phyloP scores from a whole-genome alignment of 2,888 invertebrate species.

The Teleogryllus oceanicus region DNA sequence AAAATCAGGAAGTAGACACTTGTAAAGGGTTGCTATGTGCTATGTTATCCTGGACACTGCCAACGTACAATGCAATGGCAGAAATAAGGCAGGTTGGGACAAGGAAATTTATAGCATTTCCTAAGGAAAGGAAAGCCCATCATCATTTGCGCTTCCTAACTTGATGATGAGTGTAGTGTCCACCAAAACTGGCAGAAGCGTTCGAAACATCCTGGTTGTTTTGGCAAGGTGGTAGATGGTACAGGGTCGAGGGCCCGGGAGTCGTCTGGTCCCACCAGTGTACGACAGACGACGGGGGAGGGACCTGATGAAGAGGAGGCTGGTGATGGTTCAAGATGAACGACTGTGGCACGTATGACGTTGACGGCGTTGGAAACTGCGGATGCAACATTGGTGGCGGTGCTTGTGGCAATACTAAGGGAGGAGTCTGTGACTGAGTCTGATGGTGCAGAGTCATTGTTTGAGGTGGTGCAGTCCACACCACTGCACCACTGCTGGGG shows the following conservation, averaged over 20 bases:
- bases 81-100: conserved; percentile 18
- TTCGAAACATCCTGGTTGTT: conserved; percentile 28
- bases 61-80: background rate
- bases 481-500: conserved; percentile 40
- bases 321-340: conserved; percentile 28
- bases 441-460: conserved; percentile 33
- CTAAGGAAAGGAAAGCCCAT: background rate
- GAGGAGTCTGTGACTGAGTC: conserved; percentile 26
- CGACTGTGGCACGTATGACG: conserved; percentile 31
- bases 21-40: background rate
- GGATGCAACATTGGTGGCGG: conserved; percentile 27
- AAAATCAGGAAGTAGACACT: conserved; percentile 1
- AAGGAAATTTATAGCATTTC: conserved; percentile 7
- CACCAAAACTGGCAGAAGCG: conserved; percentile 29
- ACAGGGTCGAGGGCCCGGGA: conserved; percentile 32
- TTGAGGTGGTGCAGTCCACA: conserved; percentile 34
- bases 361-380: conserved; percentile 31
- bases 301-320: conserved; percentile 29
- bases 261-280: conserved; percentile 35
- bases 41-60: conserved; percentile 18
- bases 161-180: conserved; percentile 33
- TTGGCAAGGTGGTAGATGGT: conserved; percentile 29
- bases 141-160: conserved; percentile 36
- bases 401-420: conserved; percentile 26
- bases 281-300: conserved; percentile 30